These are phyloP conservation scores for Ridgeia piscesae DNA, from an alignment of 1,140 invertebrate genomes.

Conservation along the genomic window DNA sequence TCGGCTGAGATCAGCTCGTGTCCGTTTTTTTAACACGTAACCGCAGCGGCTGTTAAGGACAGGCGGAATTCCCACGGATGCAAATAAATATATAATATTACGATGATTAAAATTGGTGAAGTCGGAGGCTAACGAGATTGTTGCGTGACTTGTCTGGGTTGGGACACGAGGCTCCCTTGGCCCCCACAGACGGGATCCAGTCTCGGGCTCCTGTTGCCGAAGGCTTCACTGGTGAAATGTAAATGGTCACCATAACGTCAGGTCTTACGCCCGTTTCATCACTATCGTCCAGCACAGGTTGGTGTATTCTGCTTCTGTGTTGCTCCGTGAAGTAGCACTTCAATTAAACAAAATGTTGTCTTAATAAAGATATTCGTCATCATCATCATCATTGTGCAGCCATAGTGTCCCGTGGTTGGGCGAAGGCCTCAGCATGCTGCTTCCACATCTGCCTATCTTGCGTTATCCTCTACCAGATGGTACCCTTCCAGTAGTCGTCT, in stretches of 20 bases:
- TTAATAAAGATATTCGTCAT: no score
- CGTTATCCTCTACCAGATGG: no score
- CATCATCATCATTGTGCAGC: no score
- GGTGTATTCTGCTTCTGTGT: no score
- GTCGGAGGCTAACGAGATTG: neutral
- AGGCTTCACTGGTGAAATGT: neutral
- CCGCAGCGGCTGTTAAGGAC: neutral
- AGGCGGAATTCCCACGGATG: neutral
- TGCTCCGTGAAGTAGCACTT: no score
- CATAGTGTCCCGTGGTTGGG: no score
- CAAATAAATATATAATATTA: constrained; percentile 3
- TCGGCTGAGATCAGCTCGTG: neutral
- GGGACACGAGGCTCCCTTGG: neutral
- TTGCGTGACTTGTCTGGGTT: neutral
- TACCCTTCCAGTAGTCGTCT: no score
- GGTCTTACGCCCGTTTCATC: neutral
- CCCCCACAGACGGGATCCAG: neutral
- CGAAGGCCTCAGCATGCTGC: no score
- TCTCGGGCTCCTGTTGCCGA: neutral
- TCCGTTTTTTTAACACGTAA: neutral
- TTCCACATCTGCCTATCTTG: no score
- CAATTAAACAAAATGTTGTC: no score
- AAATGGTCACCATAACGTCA: neutral
- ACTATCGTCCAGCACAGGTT: no score
- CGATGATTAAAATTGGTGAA: neutral